Base-by-base conservation (phyloP, 2,888 invertebrate species). In the Clistopyga incitator region DNA sequence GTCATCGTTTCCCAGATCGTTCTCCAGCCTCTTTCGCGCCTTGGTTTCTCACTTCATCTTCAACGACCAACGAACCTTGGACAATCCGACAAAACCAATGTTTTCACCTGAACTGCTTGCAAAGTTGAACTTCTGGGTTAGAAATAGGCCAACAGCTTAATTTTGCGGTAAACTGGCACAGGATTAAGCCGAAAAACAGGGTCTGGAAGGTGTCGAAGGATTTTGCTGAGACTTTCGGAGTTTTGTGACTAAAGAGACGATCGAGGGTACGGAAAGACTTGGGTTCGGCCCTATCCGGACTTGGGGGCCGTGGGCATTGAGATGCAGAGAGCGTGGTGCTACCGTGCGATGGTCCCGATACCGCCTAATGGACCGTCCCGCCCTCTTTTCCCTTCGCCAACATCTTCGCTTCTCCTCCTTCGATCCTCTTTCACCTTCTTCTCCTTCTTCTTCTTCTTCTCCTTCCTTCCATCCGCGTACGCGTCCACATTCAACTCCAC, bases 331-430 rank as follows among this genome's bases (percentile, higher is more conserved):
- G 89, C 92, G 91, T 92, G 92, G 91, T 92, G 93, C 93, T 93
- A 92, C 93, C 92, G 93, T 92, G 93, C 92, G 93, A 93, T 93
- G 92, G 90, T 92, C 92, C 92, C 91, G 93, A 93, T 93, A 93
- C 91, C 92, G 92, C 92, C 92, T 93, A 93, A 93, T 93, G 93
- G 93, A 93, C 92, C 92, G 90, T 91, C 90, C 91, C 91, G 91
- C 92, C 92, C 89, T 86, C 89, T 90, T 89, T 87, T 88, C 88
- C 89, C 90, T 89, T 89, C 85, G 82, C 88, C 85, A 86, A 76
- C 79, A 59, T 86, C 85, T 85, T 80, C 75, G 74, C 84, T 83
- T 87, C 86, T 75, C 75, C 86, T 85, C 86, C 87, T 81, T 81
- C 82, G 77, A 78, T 79, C 88, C 87, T 87, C 88, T 86, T 84